Evolutionary conservation across 2,888 invertebrate species (phyloP).

Genomic region (Andricus curvator): DNA sequence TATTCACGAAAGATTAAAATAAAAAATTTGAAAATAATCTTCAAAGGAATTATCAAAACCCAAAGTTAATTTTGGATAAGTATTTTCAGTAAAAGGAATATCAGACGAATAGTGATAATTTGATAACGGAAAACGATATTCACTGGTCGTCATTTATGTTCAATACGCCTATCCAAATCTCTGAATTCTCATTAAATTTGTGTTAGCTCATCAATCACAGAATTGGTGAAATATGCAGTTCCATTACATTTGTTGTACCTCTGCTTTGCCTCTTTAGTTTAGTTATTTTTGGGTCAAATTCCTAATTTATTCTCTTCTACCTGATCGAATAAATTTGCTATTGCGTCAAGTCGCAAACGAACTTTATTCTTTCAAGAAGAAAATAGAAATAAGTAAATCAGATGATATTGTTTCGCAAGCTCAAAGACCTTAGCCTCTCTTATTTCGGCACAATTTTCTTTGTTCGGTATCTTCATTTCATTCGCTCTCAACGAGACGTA

Average conservation of each 20-base stretch:
- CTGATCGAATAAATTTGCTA: background rate
- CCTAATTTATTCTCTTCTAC: background rate
- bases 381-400: slow-evolving; percentile 19
- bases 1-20: too few species aligned
- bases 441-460: background rate
- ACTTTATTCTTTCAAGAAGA: slow-evolving; percentile 4
- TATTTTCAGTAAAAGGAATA: too few species aligned
- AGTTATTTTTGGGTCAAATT: background rate
- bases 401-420: background rate
- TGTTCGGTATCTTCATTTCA: background rate
- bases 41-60: too few species aligned
- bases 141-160: too few species aligned
- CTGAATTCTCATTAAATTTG: background rate
- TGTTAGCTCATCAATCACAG: background rate
- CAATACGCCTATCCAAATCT: too few species aligned
- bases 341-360: slow-evolving; percentile 5
- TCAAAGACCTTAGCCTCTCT: background rate
- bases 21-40: too few species aligned
- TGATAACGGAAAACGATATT: too few species aligned
- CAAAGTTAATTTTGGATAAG: too few species aligned
- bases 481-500: background rate
- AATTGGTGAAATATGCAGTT: background rate
- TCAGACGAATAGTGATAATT: too few species aligned
- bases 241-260: background rate
- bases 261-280: background rate